phyloP scores from a whole-genome alignment of 2,797 vertebrate genomes.

The Darevskia mixta region DNA sequence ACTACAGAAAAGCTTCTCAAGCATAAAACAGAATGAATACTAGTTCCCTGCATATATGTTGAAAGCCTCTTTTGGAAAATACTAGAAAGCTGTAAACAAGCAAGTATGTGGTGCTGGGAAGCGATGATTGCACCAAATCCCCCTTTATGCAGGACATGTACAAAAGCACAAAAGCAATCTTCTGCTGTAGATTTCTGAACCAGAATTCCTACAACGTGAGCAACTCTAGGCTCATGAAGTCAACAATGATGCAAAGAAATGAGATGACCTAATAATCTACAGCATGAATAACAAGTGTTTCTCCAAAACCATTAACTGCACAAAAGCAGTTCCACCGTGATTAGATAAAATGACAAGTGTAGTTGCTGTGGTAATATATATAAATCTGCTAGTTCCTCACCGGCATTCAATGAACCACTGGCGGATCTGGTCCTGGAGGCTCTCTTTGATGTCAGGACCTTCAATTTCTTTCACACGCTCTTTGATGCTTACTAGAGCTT shows the following conservation, averaged over 20 bases:
- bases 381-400: conserved; percentile 65
- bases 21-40: not conserved
- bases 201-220: not conserved
- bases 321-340: not conserved
- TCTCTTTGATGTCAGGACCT: conserved; percentile 79
- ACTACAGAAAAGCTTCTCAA: not conserved
- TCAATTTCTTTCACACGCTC: conserved; percentile 76
- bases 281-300: not conserved
- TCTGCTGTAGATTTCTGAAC: not conserved
- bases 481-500: conserved; percentile 77
- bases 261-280: not conserved
- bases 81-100: not conserved
- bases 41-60: not conserved
- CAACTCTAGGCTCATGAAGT: not conserved
- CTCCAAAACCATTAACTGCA: not conserved
- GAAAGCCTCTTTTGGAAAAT: not conserved
- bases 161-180: not conserved
- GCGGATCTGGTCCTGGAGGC: conserved; percentile 84
- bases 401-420: conserved; percentile 89
- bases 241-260: not conserved
- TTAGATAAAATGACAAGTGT: not conserved
- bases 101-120: not conserved
- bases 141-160: not conserved
- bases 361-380: not conserved
- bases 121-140: not conserved